Conservation (phyloP, 2,888 invertebrate species). For the Volucella bombylans region DNA sequence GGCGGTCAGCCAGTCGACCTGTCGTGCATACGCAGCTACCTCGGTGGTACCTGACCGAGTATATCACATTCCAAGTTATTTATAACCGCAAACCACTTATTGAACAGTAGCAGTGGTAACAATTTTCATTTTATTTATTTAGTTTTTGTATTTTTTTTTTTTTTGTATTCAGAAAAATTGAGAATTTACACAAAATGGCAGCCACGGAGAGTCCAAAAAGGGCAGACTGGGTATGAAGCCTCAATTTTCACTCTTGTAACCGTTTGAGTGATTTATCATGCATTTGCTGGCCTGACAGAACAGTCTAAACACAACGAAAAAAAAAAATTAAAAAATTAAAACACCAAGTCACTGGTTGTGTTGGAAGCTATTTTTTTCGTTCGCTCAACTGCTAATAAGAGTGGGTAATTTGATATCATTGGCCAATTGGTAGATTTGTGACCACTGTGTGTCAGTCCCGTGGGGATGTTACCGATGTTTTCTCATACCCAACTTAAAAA, state of each 20-base stretch:
- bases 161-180: conserved; percentile 9
- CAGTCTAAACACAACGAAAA: not conserved
- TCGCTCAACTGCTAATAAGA: conserved; percentile 61
- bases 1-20: conserved; percentile 72
- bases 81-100: conserved; percentile 67
- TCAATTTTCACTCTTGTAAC: conserved; percentile 72
- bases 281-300: conserved; percentile 68
- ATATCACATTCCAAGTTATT: conserved; percentile 76
- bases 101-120: conserved; percentile 19
- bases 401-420: conserved; percentile 71
- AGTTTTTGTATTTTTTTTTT: too few species aligned
- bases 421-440: conserved; percentile 40
- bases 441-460: conserved; percentile 63
- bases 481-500: conserved; percentile 32
- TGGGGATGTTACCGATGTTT: conserved; percentile 60
- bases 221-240: conserved; percentile 68
- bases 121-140: not conserved
- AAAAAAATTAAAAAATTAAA: conserved; percentile 35
- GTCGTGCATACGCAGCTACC: conserved; percentile 74
- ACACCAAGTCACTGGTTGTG: conserved; percentile 56
- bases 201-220: conserved; percentile 63
- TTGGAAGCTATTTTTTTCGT: conserved; percentile 44
- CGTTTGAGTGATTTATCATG: conserved; percentile 73
- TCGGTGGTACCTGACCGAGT: conserved; percentile 70
- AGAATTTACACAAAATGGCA: conserved; percentile 69